Evolutionary conservation across 2,113 vertebrate species (phyloP), one percentile per base, ranked within the genome.

Genomic region (Pteronura brasiliensis): DNA sequence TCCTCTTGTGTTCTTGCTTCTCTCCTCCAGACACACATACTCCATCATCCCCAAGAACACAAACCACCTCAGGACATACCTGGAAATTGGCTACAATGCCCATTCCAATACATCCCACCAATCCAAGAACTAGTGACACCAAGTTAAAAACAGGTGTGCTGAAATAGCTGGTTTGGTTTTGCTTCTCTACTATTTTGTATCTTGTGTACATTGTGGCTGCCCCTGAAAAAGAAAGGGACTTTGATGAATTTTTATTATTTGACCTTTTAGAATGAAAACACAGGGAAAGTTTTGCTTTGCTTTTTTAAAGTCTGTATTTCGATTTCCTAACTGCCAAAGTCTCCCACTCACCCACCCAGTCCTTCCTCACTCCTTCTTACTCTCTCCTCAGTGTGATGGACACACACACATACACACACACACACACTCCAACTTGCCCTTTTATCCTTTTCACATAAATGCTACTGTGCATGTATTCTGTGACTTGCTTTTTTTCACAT

Each of bases 1-100:
- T n/a, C 13, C 39, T 76, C 61, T 57, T 44, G 52, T 8, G 3
- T 55, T 52, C 76, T 42, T 84, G 39, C 23, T 44, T 83, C 81
- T 79, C 52, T 49, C 7, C 65, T 52, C 69, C 5, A 31, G 59
- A 83, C 34, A 55, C 15, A 25, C 6, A 4, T 4, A 20, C 23
- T 80, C 88, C 83, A 29, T 7, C 47, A 47, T 21, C 44, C 63
- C 69, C 80, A 15, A 3, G 0, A 55, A 44, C 55, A 11, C 27
- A 4, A 34, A 7, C 15, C 7, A 83, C 47, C 21, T 31, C 25
- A 31, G 80, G 21, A 89, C 96, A 34, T 98, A 99, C 99, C 99
- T 99, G 99, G 98, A 99, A 99, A 92, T 99, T 99, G 92, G 99
- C 99, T 76, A 99, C 99, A 42, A 99, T 97, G 65, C 99, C 99